Evolutionary conservation across 2,888 invertebrate genomes (phyloP).

Genomic region (Embidobia sp.): DNA sequence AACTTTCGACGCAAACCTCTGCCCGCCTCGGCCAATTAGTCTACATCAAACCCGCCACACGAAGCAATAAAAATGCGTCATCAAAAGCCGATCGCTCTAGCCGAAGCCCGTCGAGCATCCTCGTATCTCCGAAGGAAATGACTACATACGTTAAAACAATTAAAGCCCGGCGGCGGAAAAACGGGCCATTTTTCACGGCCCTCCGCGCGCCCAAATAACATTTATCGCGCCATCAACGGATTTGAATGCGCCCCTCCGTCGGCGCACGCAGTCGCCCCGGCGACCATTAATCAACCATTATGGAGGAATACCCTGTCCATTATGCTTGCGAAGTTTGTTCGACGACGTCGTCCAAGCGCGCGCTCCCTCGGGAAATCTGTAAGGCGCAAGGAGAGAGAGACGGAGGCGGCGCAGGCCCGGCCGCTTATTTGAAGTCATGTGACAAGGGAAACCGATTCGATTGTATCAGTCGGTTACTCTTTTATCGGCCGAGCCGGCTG

Average conservation of each 20-base stretch:
- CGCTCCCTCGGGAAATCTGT: constrained; percentile 66
- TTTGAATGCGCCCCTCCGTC: constrained; percentile 15
- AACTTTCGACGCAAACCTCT: no score
- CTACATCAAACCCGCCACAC: no score
- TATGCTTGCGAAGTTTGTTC: constrained; percentile 46
- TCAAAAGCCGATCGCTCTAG: no score
- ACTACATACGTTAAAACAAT: constrained; percentile 28
- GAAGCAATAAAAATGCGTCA: no score
- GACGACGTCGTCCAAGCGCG: constrained; percentile 33
- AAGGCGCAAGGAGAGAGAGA: constrained; percentile 27
- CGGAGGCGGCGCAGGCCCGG: constrained; percentile 29
- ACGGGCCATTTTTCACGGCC: constrained; percentile 27
- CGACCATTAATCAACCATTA: constrained; percentile 50
- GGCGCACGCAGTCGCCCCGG: constrained; percentile 17
- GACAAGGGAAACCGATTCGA: constrained; percentile 74
- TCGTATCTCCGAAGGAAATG: constrained; percentile 27
- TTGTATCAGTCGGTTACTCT: constrained; percentile 75
- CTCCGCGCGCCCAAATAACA: constrained; percentile 30
- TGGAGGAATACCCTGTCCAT: constrained; percentile 36
- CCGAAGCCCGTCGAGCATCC: no score
- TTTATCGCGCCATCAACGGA: constrained; percentile 39
- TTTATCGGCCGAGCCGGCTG: constrained; percentile 70
- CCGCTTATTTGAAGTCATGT: constrained; percentile 76
- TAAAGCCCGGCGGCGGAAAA: constrained; percentile 20
- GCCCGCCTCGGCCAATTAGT: no score